Conservation (phyloP, 2,888 invertebrate species). For the Eilema depressum region DNA sequence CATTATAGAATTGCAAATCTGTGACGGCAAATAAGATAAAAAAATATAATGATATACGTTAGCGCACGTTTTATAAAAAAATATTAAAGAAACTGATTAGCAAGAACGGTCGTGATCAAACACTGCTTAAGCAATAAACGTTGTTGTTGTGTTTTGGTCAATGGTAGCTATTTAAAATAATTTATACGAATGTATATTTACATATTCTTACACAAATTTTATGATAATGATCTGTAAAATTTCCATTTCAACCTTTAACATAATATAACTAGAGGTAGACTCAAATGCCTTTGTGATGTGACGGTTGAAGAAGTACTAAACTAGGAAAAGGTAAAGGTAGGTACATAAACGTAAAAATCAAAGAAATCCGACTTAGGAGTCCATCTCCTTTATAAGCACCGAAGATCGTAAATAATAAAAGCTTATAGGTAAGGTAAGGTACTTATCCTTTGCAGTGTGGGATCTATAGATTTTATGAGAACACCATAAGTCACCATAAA, state of each 20-base stretch:
- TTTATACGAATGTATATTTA: neutral
- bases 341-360: no score
- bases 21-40: slow-evolving; percentile 7
- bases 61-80: slow-evolving; percentile 8
- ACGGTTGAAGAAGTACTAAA: no score
- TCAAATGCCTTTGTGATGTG: neutral
- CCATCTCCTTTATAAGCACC: neutral
- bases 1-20: slow-evolving; percentile 32
- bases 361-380: neutral
- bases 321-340: neutral
- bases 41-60: slow-evolving; percentile 8
- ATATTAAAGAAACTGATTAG: slow-evolving; percentile 14
- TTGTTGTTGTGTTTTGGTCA: slow-evolving; percentile 5
- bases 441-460: neutral
- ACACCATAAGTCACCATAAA: neutral
- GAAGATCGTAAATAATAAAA: neutral
- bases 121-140: slow-evolving; percentile 14
- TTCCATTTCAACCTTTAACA: neutral
- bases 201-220: neutral
- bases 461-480: neutral
- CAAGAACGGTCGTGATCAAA: slow-evolving; percentile 6
- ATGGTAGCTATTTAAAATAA: slow-evolving; percentile 12
- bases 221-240: neutral
- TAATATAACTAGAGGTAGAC: neutral
- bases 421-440: no score